Evolutionary conservation across 2,888 invertebrate species (phyloP), one percentile per base, ranked within the genome.

Genomic region (Cerastis rubricosa): DNA sequence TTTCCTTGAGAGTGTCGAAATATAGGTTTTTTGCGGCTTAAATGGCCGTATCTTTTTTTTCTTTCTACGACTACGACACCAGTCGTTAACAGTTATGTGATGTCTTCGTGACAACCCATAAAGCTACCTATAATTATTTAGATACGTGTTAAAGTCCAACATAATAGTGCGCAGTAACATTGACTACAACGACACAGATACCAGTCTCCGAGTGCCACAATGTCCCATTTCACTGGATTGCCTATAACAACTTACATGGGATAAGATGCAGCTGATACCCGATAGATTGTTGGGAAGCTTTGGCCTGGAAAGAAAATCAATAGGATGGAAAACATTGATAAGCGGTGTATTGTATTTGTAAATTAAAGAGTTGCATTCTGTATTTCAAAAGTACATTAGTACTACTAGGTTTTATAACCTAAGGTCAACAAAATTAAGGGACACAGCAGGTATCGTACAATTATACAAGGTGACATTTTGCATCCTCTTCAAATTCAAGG

Each of bases 171-270:
- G 47, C 47, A 75, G 64, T 72, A 80, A 45, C 65, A 80, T 51
- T 71, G 75, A 75, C 75, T 71, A 66, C 68, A 84, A 61, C n/a
- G 74, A 74, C 81, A 19, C 71, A 68, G 57, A 66, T 47, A 65
- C 69, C 61, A 57, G 71, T 64, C 71, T 77, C 64, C 35, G 64
- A 57, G 76, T 51, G 45, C 73, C 74, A 78, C 74, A 73, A 80
- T 71, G 74, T 64, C 71, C 81, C 78, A 83, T 77, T 85, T 72
- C 74, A 47, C 57, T 69, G 57, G 66, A 83, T 83, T 78, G 83
- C 73, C 81, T 66, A 84, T 81, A 77, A 81, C 78, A 70, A 59
- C 51, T 67, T 70, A 78, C 71, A 83, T 77, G 61, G 73, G 65
- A 71, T 81, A 74, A 71, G 81, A 74, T 77, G 66, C 81, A 84